Evolutionary conservation across 2,888 invertebrate species (phyloP).

Genomic region (Opisthograptis luteolata): DNA sequence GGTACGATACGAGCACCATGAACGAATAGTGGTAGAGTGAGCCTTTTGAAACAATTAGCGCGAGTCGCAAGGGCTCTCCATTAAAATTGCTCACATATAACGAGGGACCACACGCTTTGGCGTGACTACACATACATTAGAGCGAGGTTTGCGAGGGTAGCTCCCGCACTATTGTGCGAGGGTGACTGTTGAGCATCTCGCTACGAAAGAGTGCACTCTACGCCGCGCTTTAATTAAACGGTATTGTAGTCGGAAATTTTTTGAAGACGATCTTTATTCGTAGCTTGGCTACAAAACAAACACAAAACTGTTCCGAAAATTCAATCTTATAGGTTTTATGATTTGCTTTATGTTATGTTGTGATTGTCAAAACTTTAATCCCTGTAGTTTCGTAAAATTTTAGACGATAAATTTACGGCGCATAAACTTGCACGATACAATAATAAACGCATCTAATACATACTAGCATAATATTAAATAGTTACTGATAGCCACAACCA

Average conservation of each 20-base stretch:
- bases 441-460: too few relatives aligned
- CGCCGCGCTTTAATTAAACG: slow-evolving; percentile 22
- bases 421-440: too few relatives aligned
- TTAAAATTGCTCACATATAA: slow-evolving; percentile 69
- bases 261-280: not conserved
- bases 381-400: too few relatives aligned
- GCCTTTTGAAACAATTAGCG: slow-evolving; percentile 70
- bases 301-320: too few relatives aligned
- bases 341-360: too few relatives aligned
- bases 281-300: not conserved
- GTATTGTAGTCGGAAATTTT: slow-evolving; percentile 5
- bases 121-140: slow-evolving; percentile 72
- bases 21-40: slow-evolving; percentile 32
- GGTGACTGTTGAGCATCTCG: slow-evolving; percentile 52
- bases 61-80: slow-evolving; percentile 60
- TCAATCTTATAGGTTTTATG: too few relatives aligned
- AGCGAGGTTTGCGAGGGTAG: slow-evolving; percentile 49
- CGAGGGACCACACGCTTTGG: slow-evolving; percentile 56
- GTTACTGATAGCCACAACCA: too few relatives aligned
- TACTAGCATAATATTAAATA: too few relatives aligned
- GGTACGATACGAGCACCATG: slow-evolving; percentile 14
- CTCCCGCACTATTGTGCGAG: slow-evolving; percentile 49
- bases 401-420: too few relatives aligned
- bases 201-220: slow-evolving; percentile 36
- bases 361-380: too few relatives aligned